Conservation (phyloP, 2,888 invertebrate species). For the Limnephilus marmoratus region DNA sequence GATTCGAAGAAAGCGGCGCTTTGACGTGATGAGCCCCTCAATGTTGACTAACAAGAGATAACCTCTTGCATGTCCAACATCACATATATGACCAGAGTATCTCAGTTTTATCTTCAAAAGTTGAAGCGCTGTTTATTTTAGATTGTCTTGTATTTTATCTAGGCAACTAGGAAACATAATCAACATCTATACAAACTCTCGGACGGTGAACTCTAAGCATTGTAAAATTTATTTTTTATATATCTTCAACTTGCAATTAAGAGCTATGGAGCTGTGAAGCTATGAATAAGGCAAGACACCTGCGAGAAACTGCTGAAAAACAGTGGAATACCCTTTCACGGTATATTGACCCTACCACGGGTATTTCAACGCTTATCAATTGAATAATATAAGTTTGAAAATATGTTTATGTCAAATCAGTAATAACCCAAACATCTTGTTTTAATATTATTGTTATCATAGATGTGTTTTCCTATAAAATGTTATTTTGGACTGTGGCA, state of each 20-base stretch:
- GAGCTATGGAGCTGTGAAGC: background rate
- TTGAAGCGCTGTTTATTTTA: background rate
- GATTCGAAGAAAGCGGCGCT: background rate
- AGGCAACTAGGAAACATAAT: background rate
- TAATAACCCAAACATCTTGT: too few relatives aligned
- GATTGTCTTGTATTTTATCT: background rate
- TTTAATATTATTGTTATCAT: too few relatives aligned
- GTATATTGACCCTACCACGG: too few relatives aligned
- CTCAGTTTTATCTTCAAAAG: background rate
- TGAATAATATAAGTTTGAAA: too few relatives aligned
- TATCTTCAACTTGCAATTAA: background rate
- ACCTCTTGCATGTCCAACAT: background rate
- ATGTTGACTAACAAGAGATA: conserved; percentile 6
- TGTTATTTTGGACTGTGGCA: too few relatives aligned
- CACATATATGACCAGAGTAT: background rate
- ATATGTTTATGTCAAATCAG: too few relatives aligned
- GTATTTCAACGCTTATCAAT: too few relatives aligned
- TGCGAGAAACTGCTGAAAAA: background rate
- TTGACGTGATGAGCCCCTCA: background rate
- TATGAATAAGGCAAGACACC: background rate
- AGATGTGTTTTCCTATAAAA: too few relatives aligned
- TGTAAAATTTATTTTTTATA: background rate
- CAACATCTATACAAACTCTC: background rate
- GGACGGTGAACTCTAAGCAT: background rate
- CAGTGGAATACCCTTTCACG: background rate